Evolutionary conservation across 2,888 invertebrate genomes (phyloP).

Genomic region (Nebria salina): DNA sequence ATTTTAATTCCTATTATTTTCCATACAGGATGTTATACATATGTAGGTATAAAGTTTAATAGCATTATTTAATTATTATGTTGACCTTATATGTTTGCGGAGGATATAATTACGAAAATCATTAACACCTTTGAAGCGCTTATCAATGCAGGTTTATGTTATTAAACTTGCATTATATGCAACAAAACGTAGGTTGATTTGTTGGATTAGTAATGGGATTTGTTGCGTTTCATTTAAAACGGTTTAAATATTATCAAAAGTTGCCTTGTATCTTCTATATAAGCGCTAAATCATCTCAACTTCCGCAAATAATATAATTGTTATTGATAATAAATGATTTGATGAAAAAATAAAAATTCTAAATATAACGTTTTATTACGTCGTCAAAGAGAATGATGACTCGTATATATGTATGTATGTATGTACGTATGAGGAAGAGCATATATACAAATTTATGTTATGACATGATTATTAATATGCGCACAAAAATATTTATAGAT

Average conservation of each 20-base stretch:
- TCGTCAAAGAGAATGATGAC: background rate
- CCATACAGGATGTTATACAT: background rate
- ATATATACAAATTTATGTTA: background rate
- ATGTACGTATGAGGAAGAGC: background rate
- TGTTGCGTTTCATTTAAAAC: background rate
- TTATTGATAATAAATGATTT: background rate
- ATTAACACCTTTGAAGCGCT: background rate
- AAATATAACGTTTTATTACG: background rate
- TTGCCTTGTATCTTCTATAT: too few relatives aligned
- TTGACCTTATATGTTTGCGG: background rate
- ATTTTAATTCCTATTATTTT: background rate
- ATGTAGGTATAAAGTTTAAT: background rate
- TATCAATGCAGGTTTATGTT: background rate
- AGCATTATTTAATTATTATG: background rate
- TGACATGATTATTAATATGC: constrained; percentile 1
- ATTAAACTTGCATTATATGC: background rate
- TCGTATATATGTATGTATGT: background rate
- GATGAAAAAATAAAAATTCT: background rate
- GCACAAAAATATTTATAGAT: background rate
- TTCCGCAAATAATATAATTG: background rate
- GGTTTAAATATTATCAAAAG: too few relatives aligned
- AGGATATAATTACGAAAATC: background rate
- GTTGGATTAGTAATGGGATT: background rate
- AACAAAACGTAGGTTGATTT: background rate
- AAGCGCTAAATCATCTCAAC: background rate